Percentiles rank a stretch among this genome's conserved stretches.
phyloP scores from a whole-genome alignment of 1,140 invertebrate genomes.

The Trialeurodes vaporariorum region DNA sequence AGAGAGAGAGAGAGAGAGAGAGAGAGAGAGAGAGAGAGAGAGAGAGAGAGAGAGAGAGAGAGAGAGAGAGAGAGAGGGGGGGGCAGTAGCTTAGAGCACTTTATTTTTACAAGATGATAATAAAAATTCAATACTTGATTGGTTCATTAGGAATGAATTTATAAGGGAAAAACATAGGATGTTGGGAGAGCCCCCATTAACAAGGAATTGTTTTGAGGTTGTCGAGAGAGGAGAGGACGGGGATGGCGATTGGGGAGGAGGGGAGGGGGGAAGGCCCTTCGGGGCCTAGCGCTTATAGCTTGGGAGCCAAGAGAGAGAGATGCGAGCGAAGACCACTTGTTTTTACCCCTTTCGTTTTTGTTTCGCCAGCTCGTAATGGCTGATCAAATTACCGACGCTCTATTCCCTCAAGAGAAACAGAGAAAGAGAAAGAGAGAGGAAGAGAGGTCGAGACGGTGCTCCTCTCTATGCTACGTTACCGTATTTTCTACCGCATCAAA shows the following conservation, averaged over 20 bases:
- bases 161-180: conserved; percentile 2
- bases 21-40: no score
- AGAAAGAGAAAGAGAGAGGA: no score
- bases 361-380: background rate
- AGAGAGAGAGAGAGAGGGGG: conserved; percentile 13
- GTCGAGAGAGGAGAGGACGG: conserved; percentile 14
- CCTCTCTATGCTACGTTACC: no score
- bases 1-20: no score
- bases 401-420: no score
- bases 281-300: no score
- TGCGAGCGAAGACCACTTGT: background rate
- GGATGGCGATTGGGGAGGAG: conserved; percentile 14
- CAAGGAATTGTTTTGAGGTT: background rate
- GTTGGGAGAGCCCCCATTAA: background rate
- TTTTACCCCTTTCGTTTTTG: background rate
- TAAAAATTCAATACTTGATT: background rate
- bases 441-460: no score
- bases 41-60: conserved; percentile 15
- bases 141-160: background rate
- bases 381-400: background rate
- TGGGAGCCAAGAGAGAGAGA: no score
- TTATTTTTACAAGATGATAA: conserved; percentile 1
- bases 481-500: background rate
- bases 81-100: conserved; percentile 1
- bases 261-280: conserved; percentile 11